A percentile compares a stretch with the other conserved stretches of the same genome.
phyloP scores from a whole-genome alignment of 2,113 vertebrate genomes.

The Nibea coibor region DNA sequence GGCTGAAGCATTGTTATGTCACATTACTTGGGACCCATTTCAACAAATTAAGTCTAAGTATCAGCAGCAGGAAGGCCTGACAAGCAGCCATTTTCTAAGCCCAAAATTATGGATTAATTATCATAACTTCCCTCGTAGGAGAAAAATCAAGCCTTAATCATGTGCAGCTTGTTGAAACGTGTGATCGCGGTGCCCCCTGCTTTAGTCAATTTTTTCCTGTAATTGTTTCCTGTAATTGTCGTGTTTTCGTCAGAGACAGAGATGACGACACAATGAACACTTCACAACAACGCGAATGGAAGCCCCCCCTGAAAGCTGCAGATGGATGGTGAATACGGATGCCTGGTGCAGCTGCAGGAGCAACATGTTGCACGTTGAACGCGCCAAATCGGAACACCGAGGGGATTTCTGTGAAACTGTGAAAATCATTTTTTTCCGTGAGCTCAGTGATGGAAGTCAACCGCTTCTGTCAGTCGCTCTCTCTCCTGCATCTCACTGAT shows the following conservation, averaged over 20 bases:
- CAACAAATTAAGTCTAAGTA: conserved; percentile 6
- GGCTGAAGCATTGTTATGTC: background rate
- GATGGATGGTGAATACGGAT: conserved; percentile 33
- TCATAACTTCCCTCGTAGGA: conserved; percentile 5
- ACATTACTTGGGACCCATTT: background rate
- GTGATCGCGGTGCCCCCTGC: background rate
- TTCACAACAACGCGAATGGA: conserved; percentile 24
- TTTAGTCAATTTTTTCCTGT: background rate
- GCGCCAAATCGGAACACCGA: conserved; percentile 16
- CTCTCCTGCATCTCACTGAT: conserved; percentile 2
- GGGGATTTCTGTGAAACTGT: conserved; percentile 1
- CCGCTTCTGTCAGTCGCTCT: conserved; percentile 3
- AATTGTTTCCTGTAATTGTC: conserved; percentile 30
- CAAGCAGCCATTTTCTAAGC: conserved; percentile 13
- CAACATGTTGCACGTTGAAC: conserved; percentile 30
- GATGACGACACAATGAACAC: conserved; percentile 9
- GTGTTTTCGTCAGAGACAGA: conserved; percentile 16
- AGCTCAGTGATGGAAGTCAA: background rate
- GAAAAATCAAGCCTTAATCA: conserved; percentile 21
- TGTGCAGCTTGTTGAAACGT: conserved; percentile 12
- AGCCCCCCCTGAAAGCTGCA: conserved; percentile 33
- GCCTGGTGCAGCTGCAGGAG: conserved; percentile 39
- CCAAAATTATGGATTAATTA: conserved; percentile 24
- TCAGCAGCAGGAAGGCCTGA: conserved; percentile 5
- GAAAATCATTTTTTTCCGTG: background rate